Evolutionary conservation across 2,113 vertebrate genomes (phyloP).

Genomic region (Colinus virginianus): DNA sequence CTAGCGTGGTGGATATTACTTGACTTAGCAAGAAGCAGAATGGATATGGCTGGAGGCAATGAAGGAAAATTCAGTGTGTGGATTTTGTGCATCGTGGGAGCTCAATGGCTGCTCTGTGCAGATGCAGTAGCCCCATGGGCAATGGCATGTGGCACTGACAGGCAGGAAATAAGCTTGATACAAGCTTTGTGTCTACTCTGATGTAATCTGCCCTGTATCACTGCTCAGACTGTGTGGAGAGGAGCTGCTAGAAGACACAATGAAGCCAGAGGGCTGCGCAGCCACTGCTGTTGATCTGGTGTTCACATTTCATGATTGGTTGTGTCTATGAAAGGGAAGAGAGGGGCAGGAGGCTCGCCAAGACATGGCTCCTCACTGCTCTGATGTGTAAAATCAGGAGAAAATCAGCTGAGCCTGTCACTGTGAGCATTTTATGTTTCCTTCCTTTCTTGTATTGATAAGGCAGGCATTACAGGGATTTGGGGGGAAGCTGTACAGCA

Average conservation of each 20-base stretch:
- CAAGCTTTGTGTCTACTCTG: neutral
- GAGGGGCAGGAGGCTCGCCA: neutral
- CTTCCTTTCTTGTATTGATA: conserved; percentile 35
- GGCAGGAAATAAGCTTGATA: neutral
- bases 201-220: neutral
- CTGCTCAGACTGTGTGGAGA: neutral
- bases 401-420: neutral
- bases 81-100: neutral
- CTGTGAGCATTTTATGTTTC: neutral
- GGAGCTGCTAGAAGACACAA: neutral
- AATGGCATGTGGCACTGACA: rapidly evolving
- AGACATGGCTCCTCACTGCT: rapidly evolving
- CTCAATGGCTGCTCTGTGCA: rapidly evolving
- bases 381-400: neutral
- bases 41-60: conserved; percentile 41
- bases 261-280: rapidly evolving
- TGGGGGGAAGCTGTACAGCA: neutral
- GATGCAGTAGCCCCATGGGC: neutral
- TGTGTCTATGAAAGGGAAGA: neutral
- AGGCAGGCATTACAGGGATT: neutral
- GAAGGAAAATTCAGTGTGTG: neutral
- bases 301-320: neutral
- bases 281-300: rapidly evolving
- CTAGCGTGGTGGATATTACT: neutral
- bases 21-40: conserved; percentile 38